phyloP scores from a whole-genome alignment of 2,888 invertebrate species.

The Epinotia demarniana region DNA sequence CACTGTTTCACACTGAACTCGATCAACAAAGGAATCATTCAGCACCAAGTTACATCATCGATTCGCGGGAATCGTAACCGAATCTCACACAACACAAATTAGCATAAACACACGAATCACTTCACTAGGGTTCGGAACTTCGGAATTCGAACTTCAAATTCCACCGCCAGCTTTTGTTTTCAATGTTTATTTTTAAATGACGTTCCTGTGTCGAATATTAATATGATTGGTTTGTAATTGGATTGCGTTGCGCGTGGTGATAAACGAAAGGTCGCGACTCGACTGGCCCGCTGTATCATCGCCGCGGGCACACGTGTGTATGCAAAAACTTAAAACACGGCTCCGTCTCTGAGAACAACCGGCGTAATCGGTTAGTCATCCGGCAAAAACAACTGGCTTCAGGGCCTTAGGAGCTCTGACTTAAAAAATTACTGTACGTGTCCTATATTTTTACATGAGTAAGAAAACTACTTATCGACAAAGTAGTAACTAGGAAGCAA shows the following conservation, averaged over 20 bases:
- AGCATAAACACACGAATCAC: constrained; percentile 56
- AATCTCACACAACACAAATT: constrained; percentile 61
- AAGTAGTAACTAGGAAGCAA: background rate
- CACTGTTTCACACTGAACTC: constrained; percentile 64
- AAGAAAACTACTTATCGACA: too few relatives aligned
- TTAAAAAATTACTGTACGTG: background rate
- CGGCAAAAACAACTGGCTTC: constrained; percentile 47
- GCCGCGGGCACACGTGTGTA: constrained; percentile 77
- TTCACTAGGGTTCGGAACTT: constrained; percentile 40
- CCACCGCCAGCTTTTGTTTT: background rate
- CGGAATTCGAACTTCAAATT: constrained; percentile 27
- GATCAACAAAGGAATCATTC: constrained; percentile 70
- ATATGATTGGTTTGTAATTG: constrained; percentile 68
- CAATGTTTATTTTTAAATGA: constrained; percentile 28
- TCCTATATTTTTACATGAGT: too few relatives aligned
- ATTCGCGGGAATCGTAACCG: constrained; percentile 67
- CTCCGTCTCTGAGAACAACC: constrained; percentile 64
- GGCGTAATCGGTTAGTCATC: constrained; percentile 49
- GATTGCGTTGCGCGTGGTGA: constrained; percentile 70
- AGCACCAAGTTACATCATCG: constrained; percentile 73
- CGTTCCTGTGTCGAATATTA: constrained; percentile 61
- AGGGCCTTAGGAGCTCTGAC: constrained; percentile 4
- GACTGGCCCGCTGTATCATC: constrained; percentile 77
- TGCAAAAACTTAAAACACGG: constrained; percentile 78
- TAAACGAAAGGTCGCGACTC: constrained; percentile 77